These are phyloP conservation scores for Xiphias gladius DNA, from an alignment of 2,113 vertebrate genomes.

Conservation along the genomic window DNA sequence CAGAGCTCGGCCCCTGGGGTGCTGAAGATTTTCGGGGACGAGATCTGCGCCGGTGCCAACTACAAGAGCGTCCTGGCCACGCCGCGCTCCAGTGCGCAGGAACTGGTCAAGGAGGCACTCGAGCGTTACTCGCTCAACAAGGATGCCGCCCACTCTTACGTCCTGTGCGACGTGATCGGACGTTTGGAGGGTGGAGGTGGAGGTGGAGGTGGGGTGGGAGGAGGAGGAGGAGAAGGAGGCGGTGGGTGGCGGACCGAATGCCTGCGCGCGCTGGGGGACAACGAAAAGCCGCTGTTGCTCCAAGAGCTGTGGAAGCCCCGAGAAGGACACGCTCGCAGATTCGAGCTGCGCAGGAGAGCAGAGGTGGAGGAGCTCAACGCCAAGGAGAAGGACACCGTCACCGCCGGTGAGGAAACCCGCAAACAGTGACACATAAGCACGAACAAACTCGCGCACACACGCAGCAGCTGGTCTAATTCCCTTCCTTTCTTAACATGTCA, in stretches of 20 bases:
- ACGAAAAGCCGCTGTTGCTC: slow-evolving; percentile 93
- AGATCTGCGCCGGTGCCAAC: slow-evolving; percentile 92
- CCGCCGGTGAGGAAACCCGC: slow-evolving; percentile 88
- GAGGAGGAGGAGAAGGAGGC: slow-evolving; percentile 78
- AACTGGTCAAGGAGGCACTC: slow-evolving; percentile 94
- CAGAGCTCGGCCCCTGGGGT: slow-evolving; percentile 94
- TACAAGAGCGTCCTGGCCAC: slow-evolving; percentile 98
- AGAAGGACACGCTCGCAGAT: slow-evolving; percentile 92
- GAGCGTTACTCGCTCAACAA: slow-evolving; percentile 93
- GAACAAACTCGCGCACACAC: slow-evolving; percentile 26
- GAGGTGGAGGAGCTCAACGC: slow-evolving; percentile 93
- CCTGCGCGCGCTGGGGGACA: slow-evolving; percentile 90
- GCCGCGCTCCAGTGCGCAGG: slow-evolving; percentile 88
- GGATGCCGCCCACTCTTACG: slow-evolving; percentile 84
- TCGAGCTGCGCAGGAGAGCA: slow-evolving; percentile 90
- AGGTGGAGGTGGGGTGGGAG: slow-evolving; percentile 77
- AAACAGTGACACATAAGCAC: slow-evolving; percentile 1
- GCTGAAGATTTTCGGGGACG: slow-evolving; percentile 95
- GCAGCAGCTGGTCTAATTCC: slow-evolving; percentile 58
- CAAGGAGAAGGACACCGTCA: slow-evolving; percentile 93
- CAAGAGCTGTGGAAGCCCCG: slow-evolving; percentile 96
- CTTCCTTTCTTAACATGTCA: slow-evolving; percentile 65
- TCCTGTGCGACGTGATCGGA: slow-evolving; percentile 94
- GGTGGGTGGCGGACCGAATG: slow-evolving; percentile 89
- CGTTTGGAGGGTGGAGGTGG: slow-evolving; percentile 81